These are phyloP conservation scores for Ericerus pela DNA, from an alignment of 1,140 invertebrate genomes.

Conservation along the genomic window DNA sequence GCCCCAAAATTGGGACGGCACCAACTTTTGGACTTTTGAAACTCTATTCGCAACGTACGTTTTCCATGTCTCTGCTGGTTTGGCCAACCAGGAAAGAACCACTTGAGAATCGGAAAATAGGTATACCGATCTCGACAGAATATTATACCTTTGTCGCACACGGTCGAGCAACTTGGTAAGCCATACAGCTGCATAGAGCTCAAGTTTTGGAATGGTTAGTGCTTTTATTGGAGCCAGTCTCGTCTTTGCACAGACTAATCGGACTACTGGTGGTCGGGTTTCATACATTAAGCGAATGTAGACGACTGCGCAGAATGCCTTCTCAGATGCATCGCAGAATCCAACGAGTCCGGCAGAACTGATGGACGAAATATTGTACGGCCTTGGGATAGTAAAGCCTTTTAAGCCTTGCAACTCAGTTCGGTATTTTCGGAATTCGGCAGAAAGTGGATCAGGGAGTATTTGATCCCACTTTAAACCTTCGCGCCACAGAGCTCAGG, in stretches of 20 bases:
- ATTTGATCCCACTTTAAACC: too few species aligned
- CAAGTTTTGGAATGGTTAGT: too few species aligned
- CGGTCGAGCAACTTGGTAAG: background rate
- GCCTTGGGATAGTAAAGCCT: too few species aligned
- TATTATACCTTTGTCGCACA: background rate
- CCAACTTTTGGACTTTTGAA: background rate
- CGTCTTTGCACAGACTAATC: background rate
- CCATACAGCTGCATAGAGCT: too few species aligned
- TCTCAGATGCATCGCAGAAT: constrained; percentile 1
- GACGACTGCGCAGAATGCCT: background rate
- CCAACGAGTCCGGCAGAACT: too few species aligned
- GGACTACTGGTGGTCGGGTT: background rate
- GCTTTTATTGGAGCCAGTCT: background rate
- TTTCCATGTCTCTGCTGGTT: background rate
- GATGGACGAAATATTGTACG: too few species aligned
- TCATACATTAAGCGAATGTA: background rate
- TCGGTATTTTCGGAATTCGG: too few species aligned
- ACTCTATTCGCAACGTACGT: background rate
- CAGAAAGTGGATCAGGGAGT: too few species aligned
- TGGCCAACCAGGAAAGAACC: background rate
- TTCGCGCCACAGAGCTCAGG: too few species aligned
- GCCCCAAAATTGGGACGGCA: background rate
- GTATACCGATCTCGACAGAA: background rate
- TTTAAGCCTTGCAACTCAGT: too few species aligned
- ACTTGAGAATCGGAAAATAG: background rate